Evolutionary conservation across 2,888 invertebrate genomes (phyloP).

Genomic region (Globia sparganii): DNA sequence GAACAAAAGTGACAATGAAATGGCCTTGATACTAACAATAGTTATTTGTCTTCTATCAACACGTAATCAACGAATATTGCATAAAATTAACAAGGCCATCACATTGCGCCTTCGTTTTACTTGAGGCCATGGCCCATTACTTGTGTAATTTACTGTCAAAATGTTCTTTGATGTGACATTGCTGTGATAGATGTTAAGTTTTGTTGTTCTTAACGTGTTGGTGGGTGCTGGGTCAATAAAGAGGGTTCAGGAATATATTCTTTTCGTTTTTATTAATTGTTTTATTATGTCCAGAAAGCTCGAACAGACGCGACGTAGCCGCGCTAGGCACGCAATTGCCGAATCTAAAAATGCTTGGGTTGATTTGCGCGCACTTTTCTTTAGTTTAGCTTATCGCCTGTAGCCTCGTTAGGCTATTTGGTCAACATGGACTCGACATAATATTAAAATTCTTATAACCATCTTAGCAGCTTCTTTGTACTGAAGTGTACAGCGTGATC

Average conservation of each 20-base stretch:
- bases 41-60: constrained; percentile 53
- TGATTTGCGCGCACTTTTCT: neutral
- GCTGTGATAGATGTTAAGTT: constrained; percentile 87
- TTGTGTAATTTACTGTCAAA: constrained; percentile 54
- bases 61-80: constrained; percentile 55
- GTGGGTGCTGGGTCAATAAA: constrained; percentile 86
- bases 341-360: neutral
- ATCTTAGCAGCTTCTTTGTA: neutral
- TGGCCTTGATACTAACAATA: constrained; percentile 48
- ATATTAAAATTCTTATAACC: neutral
- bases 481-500: neutral
- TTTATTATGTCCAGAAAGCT: neutral
- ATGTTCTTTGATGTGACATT: constrained; percentile 70
- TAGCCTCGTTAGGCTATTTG: neutral
- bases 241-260: constrained; percentile 80
- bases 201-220: constrained; percentile 77
- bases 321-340: neutral
- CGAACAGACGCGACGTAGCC: neutral
- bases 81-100: constrained; percentile 51
- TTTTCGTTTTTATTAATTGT: constrained; percentile 60
- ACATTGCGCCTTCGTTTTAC: constrained; percentile 34
- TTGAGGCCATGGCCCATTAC: constrained; percentile 48
- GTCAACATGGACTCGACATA: neutral
- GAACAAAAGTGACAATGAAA: constrained; percentile 47
- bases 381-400: neutral